Evolutionary conservation across 2,888 invertebrate species (phyloP), one percentile per base, ranked within the genome.

Genomic region (Phania funesta): DNA sequence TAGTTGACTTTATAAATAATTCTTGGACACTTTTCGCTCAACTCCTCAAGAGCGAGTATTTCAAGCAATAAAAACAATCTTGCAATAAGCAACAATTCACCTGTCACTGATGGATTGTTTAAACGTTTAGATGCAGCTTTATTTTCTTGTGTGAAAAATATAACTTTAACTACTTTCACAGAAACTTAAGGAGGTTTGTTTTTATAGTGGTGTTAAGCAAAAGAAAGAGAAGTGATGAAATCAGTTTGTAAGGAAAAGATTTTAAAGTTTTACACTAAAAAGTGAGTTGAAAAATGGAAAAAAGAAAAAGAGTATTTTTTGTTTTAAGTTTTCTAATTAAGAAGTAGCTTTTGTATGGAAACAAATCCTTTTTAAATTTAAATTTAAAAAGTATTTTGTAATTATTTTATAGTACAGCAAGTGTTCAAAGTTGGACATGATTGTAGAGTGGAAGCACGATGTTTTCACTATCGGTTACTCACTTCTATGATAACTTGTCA

Each of bases 1-100:
- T 58, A 75, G 48, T 75, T 75, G 48, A 58, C 9, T 48, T 22
- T 35, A 41, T 26, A 58, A 75, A 67, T 58, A 44, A 20, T 20
- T 58, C 22, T 56, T 22, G 41, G 65, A 58, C 65, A 58, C 22
- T 41, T 38, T 7, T 35, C n/a, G 38, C 56, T 67, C 38, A 75
- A 48, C 56, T 58, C 29, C 65, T 56, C 48, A 75, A 35, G 38
- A 8, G n/a, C n/a, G n/a, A n/a, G 9, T 11, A 41, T 41, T 71
- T 71, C 18, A 32, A 38, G 16, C 7, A 73, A 29, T 71, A 22
- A 24, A 64, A 71, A 32, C 62, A 38, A 46, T 46, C 18, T n/a
- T 13, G 48, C n/a, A 52, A 46, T 46, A 46, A 46, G n/a, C 16
- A 67, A 58, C 24, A 48, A 58, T 67, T 67, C 26, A 58, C 56